Conservation (phyloP, 2,888 invertebrate genomes). For the Rhodophaea formosa region DNA sequence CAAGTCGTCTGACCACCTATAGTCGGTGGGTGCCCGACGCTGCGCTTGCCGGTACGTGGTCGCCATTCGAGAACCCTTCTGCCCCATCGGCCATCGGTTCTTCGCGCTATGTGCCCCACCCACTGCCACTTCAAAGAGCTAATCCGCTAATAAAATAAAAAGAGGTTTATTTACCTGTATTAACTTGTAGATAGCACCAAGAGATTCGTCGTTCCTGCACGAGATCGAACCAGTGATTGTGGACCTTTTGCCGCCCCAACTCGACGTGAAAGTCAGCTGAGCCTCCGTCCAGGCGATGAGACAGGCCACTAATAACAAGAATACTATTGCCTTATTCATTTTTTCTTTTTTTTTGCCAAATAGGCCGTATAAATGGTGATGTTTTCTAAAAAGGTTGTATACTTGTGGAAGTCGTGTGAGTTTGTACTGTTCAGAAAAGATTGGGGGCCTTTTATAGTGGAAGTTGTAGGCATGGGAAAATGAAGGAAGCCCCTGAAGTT, state of each 20-base stretch:
- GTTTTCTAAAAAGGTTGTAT: neutral
- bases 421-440: neutral
- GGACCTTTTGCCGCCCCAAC: conserved; percentile 74
- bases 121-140: no score
- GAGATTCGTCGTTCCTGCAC: conserved; percentile 61
- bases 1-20: no score
- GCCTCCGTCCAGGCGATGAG: conserved; percentile 43
- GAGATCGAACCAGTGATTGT: conserved; percentile 44
- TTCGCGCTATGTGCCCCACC: no score
- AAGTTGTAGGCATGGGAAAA: conserved; percentile 38
- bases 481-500: conserved; percentile 44
- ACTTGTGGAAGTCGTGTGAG: neutral
- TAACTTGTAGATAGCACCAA: conserved; percentile 59
- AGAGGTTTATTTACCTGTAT: conserved; percentile 60
- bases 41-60: no score
- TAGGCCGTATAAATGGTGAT: neutral
- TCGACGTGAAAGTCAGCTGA: conserved; percentile 81
- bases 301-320: conserved; percentile 51
- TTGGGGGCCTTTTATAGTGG: conserved; percentile 3
- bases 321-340: conserved; percentile 49
- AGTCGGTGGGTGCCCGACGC: no score
- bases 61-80: no score
- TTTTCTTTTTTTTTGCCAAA: conserved; percentile 26
- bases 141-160: no score
- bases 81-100: no score